phyloP scores from a whole-genome alignment of 2,888 invertebrate species.

The Sinopyrophorus schimmeli region DNA sequence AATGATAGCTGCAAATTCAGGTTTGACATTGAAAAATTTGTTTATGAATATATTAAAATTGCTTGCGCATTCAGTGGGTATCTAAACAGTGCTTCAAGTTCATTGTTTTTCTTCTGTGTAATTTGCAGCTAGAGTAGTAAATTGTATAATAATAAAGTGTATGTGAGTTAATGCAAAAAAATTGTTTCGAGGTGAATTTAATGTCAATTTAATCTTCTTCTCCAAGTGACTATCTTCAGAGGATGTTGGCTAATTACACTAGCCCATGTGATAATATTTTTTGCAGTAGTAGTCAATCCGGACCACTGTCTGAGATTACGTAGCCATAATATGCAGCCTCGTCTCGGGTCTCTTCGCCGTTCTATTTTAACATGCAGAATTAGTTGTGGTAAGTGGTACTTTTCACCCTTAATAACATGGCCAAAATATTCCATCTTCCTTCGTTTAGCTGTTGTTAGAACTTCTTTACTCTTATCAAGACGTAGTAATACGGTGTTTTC shows the following conservation, averaged over 20 bases:
- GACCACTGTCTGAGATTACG: not conserved
- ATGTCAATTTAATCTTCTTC: no score
- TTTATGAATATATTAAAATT: no score
- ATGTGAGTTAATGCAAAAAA: no score
- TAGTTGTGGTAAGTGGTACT: not conserved
- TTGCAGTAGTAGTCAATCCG: not conserved
- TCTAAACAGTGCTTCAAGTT: no score
- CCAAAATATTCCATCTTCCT: not conserved
- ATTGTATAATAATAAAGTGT: no score
- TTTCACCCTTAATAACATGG: not conserved
- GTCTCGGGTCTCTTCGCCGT: not conserved
- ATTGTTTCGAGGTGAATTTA: no score
- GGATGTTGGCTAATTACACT: constrained; percentile 1
- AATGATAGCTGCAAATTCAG: no score
- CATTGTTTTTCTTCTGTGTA: no score
- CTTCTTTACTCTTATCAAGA: not conserved
- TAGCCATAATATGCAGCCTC: not conserved
- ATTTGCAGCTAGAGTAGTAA: no score
- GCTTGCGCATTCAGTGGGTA: no score
- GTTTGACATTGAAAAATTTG: no score
- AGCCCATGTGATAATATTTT: not conserved
- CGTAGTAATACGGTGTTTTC: not conserved
- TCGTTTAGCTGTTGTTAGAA: not conserved
- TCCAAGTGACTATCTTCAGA: not conserved
- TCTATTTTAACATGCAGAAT: not conserved